Percentiles rank a stretch among this genome's conserved stretches.
phyloP scores from a whole-genome alignment of 1,140 invertebrate species.

The Drosophila seguyi region DNA sequence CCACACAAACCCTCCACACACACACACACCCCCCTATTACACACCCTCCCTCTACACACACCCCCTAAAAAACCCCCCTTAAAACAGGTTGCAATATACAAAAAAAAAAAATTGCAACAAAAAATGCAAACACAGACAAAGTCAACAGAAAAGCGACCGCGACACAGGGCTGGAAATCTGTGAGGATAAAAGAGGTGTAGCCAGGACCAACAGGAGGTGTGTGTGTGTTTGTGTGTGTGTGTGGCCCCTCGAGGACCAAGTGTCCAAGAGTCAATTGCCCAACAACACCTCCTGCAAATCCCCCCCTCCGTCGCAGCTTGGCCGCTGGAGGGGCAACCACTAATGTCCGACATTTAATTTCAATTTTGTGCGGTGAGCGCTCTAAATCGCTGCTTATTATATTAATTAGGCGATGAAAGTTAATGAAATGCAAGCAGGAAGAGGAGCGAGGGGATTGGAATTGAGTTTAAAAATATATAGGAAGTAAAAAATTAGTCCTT shows the following conservation, averaged over 20 bases:
- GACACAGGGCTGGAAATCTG: conserved; percentile 7
- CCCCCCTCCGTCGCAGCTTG: too few species aligned
- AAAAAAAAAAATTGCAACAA: conserved; percentile 7
- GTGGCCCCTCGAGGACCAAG: conserved; percentile 12
- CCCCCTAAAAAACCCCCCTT: neutral
- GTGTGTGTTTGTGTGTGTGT: too few species aligned
- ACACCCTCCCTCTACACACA: neutral
- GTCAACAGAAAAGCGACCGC: conserved; percentile 67
- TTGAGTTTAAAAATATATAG: neutral
- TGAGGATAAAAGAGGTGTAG: neutral
- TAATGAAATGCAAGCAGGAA: conserved; percentile 36
- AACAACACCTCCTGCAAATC: conserved; percentile 36
- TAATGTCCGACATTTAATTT: conserved; percentile 76
- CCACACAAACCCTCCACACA: neutral
- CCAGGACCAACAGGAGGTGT: neutral
- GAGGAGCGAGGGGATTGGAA: neutral
- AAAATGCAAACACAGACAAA: conserved; percentile 73
- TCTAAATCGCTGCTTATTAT: conserved; percentile 78
- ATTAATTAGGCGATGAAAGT: conserved; percentile 67
- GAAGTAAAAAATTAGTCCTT: too few species aligned
- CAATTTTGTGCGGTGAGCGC: conserved; percentile 66
- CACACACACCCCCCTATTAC: neutral
- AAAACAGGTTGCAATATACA: conserved; percentile 5
- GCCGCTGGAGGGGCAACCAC: conserved; percentile 59
- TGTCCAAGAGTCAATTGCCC: conserved; percentile 64